Base-by-base conservation (phyloP, 2,888 invertebrate genomes). In the Erannis defoliaria region DNA sequence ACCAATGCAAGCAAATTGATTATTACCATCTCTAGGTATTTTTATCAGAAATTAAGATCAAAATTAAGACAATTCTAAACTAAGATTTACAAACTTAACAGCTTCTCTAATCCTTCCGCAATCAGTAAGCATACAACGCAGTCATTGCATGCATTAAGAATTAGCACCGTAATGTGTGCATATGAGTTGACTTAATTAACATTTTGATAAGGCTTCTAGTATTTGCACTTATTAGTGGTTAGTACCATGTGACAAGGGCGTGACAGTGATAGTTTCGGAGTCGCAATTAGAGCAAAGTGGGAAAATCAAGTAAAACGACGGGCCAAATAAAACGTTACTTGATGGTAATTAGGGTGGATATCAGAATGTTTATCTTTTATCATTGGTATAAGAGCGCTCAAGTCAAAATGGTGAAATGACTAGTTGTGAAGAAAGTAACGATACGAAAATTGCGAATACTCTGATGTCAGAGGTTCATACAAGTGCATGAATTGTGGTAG, bases 241-340 rank as follows among this genome's bases (percentile, higher is more conserved):
- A 49, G 40, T 42, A 35, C 50, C 49, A 50, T 26, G 49, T 56
- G 56, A 56, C 49, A 31, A 14, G 38, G 49, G 55, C 40, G 49
- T 26, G 56, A 33, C 40, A 23, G 31, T 48, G 29, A 42, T 19
- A 14, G 48, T 49, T 42, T 33, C 9, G 33, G 18, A 18, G 33
- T 12, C 38, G 40, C 49, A 40, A 56, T 56, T 56, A 48, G 40
- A 23, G 23, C 31, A 40, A 23, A 40, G 45, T n/a, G n/a, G 16
- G 19, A 42, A 42, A 42, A 40, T 53, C 5, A 19, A n/a, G 21
- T 31, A 4, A 40, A 53, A 42, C 19, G 31, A 31, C 10, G n/a
- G 38, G 4, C 9, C 18, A 16, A 23, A 19, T 10, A 8, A 19
- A 12, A 19, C 1, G 40, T 40, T 40, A 19, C 19, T 19, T 19